Evolutionary conservation across 2,888 invertebrate genomes (phyloP).

Genomic region (Epinotia demarniana): DNA sequence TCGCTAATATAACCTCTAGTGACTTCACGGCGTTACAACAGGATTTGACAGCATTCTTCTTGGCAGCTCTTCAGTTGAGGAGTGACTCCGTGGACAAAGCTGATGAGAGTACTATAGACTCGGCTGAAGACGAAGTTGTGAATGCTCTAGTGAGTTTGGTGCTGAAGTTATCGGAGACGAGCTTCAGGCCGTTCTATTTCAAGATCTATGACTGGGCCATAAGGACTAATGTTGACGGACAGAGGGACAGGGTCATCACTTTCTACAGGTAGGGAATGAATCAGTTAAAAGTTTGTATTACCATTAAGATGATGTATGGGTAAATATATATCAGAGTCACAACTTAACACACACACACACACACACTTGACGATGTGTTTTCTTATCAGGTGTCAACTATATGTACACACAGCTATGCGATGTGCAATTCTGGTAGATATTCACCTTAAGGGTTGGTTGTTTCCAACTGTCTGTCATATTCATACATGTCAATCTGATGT

Average conservation of each 20-base stretch:
- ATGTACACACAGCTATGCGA: too few species aligned
- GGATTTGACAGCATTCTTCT: slow-evolving; percentile 90
- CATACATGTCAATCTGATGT: too few species aligned
- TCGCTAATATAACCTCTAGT: slow-evolving; percentile 85
- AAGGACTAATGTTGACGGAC: slow-evolving; percentile 83
- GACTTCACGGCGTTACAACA: slow-evolving; percentile 88
- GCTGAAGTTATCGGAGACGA: slow-evolving; percentile 94
- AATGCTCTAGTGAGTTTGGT: slow-evolving; percentile 92
- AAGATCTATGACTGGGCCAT: slow-evolving; percentile 95
- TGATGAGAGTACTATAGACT: slow-evolving; percentile 73
- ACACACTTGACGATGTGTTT: too few species aligned
- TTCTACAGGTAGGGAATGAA: slow-evolving; percentile 87
- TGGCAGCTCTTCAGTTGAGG: slow-evolving; percentile 88
- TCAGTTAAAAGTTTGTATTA: background rate
- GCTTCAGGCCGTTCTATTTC: slow-evolving; percentile 94
- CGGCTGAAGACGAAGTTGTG: slow-evolving; percentile 90
- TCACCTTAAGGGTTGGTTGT: too few species aligned
- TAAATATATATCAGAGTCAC: too few species aligned
- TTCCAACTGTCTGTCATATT: too few species aligned
- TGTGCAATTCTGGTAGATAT: too few species aligned
- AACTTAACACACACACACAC: too few species aligned
- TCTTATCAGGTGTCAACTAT: too few species aligned
- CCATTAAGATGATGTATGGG: too few species aligned
- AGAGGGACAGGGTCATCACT: slow-evolving; percentile 89
- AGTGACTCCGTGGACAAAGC: slow-evolving; percentile 77